phyloP scores from a whole-genome alignment of 2,797 vertebrate species.

The Cryptoblepharus egeriae region DNA sequence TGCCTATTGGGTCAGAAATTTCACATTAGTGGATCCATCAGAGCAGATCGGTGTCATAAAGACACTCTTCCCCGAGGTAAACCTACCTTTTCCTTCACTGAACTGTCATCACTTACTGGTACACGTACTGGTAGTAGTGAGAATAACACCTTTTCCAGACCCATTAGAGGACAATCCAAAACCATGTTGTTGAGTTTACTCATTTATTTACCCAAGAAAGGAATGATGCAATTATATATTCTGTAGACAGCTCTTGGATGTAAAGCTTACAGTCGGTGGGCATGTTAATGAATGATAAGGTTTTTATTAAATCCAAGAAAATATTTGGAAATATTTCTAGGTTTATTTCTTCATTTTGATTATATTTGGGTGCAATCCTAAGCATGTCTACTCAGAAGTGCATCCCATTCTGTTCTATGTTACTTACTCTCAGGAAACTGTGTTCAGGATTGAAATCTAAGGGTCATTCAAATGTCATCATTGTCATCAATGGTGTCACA shows the following conservation, averaged over 20 bases:
- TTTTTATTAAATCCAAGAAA: constrained; percentile 41
- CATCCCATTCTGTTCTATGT: no score
- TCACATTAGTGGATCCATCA: constrained; percentile 81
- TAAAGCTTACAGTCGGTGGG: constrained; percentile 3
- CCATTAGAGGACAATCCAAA: constrained; percentile 35
- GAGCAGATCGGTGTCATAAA: constrained; percentile 79
- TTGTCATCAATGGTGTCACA: no score
- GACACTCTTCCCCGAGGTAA: constrained; percentile 76
- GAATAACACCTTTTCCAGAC: constrained; percentile 52
- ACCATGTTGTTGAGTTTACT: constrained; percentile 29
- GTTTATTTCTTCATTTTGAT: neutral
- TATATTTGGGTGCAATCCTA: no score
- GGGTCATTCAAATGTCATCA: neutral
- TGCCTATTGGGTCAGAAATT: constrained; percentile 83
- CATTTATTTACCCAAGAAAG: constrained; percentile 43
- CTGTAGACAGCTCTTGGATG: neutral
- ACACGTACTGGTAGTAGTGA: constrained; percentile 27
- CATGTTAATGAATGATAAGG: constrained; percentile 17
- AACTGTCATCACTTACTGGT: constrained; percentile 67
- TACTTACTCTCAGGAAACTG: no score
- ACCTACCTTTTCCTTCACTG: constrained; percentile 73
- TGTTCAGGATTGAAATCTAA: no score
- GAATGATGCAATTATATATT: constrained; percentile 37
- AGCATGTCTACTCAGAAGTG: no score
- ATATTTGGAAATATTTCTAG: constrained; percentile 21